These are phyloP conservation scores for Amblyjoppa fuscipennis DNA, from an alignment of 2,888 invertebrate species.

Conservation along the genomic window DNA sequence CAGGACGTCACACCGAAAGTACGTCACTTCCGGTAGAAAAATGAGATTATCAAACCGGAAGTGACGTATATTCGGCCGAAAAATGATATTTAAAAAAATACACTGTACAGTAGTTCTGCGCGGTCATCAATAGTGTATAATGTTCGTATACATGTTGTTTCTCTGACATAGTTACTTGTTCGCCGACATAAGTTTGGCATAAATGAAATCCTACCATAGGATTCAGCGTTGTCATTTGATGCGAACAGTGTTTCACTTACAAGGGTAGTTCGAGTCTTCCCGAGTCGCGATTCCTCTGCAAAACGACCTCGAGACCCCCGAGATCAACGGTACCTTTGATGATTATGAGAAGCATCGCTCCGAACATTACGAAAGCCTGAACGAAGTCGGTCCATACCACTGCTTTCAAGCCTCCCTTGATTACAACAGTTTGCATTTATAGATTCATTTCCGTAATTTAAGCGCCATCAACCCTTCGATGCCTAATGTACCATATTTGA, in stretches of 20 bases:
- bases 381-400: constrained; percentile 94
- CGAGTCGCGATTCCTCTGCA: constrained; percentile 89
- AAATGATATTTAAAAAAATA: no score
- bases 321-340: constrained; percentile 91
- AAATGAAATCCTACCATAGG: neutral
- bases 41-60: no score
- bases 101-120: no score
- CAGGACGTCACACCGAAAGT: no score
- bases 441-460: neutral
- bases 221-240: neutral
- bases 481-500: neutral
- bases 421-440: constrained; percentile 47
- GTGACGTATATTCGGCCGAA: no score
- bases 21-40: no score
- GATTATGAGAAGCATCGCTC: constrained; percentile 90
- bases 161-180: no score
- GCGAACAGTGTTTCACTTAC: constrained; percentile 84
- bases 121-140: no score
- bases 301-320: constrained; percentile 89
- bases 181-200: no score
- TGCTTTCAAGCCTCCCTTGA: constrained; percentile 92
- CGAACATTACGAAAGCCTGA: constrained; percentile 92
- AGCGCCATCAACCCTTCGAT: constrained; percentile 5
- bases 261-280: constrained; percentile 90
- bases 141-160: no score